Evolutionary conservation across 2,888 invertebrate species (phyloP).

Genomic region (Cephalotes varians): DNA sequence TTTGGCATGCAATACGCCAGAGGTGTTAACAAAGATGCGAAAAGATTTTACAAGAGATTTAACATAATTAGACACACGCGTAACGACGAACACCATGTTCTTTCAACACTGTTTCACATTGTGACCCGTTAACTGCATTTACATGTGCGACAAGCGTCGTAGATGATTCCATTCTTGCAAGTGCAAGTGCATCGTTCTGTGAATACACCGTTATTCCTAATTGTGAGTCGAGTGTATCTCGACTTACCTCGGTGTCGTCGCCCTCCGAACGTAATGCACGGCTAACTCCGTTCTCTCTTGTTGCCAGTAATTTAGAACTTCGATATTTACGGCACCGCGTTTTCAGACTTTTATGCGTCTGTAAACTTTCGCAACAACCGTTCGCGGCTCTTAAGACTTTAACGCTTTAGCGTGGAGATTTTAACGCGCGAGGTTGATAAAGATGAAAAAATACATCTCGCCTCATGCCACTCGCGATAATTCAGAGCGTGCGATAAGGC

Average conservation of each 20-base stretch:
- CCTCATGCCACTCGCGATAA: neutral
- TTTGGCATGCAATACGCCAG: neutral
- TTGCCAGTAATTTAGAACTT: slow-evolving; percentile 25
- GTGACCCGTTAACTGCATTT: slow-evolving; percentile 38
- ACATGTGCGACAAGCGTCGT: slow-evolving; percentile 28
- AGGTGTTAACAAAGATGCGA: slow-evolving; percentile 10
- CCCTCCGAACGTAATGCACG: neutral
- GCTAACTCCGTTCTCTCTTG: neutral
- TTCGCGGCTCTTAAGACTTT: slow-evolving; percentile 6
- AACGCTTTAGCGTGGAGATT: slow-evolving; percentile 11
- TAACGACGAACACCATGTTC: neutral
- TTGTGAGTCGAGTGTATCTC: slow-evolving; percentile 8
- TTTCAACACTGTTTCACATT: slow-evolving; percentile 6
- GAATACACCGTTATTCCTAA: slow-evolving; percentile 44
- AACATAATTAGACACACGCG: slow-evolving; percentile 19
- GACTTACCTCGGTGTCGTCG: slow-evolving; percentile 13
- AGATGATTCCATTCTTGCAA: slow-evolving; percentile 22
- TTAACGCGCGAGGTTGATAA: slow-evolving; percentile 11
- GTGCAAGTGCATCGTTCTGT: slow-evolving; percentile 49
- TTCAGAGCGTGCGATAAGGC: neutral
- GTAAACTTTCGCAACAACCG: slow-evolving; percentile 28
- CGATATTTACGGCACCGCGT: slow-evolving; percentile 32
- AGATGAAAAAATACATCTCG: neutral
- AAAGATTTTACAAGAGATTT: neutral
- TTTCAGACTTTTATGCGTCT: slow-evolving; percentile 32